Evolutionary conservation across 1,140 invertebrate genomes (phyloP).

Genomic region (Drosophila cardini): DNA sequence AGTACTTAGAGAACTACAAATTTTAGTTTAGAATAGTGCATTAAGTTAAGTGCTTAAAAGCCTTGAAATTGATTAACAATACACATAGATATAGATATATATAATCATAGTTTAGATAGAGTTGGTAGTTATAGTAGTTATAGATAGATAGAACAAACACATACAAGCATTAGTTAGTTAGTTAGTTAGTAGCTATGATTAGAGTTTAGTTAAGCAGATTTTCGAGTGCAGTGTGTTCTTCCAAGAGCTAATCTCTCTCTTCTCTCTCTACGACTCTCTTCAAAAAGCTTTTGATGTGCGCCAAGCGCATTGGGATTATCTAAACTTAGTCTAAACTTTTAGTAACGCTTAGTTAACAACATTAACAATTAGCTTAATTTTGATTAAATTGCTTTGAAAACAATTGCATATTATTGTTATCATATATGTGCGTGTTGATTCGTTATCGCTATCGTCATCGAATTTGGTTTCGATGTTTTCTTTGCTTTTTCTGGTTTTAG

Average conservation of each 20-base stretch:
- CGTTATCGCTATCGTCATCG: conserved; percentile 30
- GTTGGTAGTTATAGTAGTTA: conserved; percentile 27
- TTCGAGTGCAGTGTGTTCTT: conserved; percentile 35
- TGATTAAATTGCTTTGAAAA: conserved; percentile 44
- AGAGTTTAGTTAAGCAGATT: conserved; percentile 31
- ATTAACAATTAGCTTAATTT: conserved; percentile 36
- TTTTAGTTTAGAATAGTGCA: conserved; percentile 38
- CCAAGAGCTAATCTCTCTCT: conserved; percentile 24
- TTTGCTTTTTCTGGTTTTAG: conserved; percentile 42
- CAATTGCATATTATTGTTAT: conserved; percentile 43
- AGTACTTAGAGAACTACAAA: conserved; percentile 34
- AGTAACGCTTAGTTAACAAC: neutral
- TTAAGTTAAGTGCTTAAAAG: conserved; percentile 31
- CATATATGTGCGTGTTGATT: conserved; percentile 48
- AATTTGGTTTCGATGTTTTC: conserved; percentile 38
- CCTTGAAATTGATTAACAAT: conserved; percentile 29
- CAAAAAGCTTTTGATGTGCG: conserved; percentile 22
- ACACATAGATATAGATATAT: conserved; percentile 34
- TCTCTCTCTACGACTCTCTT: conserved; percentile 9
- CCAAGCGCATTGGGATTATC: conserved; percentile 32
- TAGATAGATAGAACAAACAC: conserved; percentile 50
- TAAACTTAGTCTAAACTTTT: conserved; percentile 23
- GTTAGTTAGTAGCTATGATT: conserved; percentile 21
- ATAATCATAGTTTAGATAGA: conserved; percentile 35
- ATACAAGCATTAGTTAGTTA: conserved; percentile 49